Evolutionary conservation across 2,113 vertebrate genomes (phyloP).

Genomic region (Taxidea taxus): DNA sequence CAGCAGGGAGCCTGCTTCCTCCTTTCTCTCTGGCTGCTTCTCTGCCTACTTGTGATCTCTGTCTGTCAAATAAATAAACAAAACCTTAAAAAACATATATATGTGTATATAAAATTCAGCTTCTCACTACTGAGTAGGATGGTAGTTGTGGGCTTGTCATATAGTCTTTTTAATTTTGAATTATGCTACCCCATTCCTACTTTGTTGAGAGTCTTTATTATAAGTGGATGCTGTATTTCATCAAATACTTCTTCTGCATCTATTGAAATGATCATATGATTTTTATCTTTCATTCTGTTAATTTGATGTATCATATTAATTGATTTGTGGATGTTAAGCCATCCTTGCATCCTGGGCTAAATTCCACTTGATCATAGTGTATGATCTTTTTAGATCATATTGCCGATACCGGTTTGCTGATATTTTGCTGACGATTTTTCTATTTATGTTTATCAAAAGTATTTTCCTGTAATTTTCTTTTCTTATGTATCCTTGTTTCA

Average conservation of each 20-base stretch:
- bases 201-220: not conserved
- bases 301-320: not conserved
- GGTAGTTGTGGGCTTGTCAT: not conserved
- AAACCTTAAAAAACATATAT: too few relatives aligned
- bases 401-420: not conserved
- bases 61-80: too few relatives aligned
- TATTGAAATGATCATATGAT: not conserved
- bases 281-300: not conserved
- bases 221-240: not conserved
- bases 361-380: not conserved
- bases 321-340: not conserved
- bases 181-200: not conserved
- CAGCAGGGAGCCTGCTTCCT: too few relatives aligned
- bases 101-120: not conserved
- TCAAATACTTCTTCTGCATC: not conserved
- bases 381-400: not conserved
- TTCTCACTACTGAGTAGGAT: not conserved
- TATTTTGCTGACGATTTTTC: not conserved
- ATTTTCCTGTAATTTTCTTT: not conserved
- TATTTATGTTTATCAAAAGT: not conserved
- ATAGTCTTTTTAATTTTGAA: not conserved
- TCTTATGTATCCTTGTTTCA: not conserved
- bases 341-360: not conserved
- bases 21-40: too few relatives aligned
- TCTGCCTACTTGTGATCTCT: too few relatives aligned